Evolutionary conservation across 2,888 invertebrate genomes (phyloP), one percentile per base, ranked within the genome.

Genomic region (Imbricaverruca yamaguchii): DNA sequence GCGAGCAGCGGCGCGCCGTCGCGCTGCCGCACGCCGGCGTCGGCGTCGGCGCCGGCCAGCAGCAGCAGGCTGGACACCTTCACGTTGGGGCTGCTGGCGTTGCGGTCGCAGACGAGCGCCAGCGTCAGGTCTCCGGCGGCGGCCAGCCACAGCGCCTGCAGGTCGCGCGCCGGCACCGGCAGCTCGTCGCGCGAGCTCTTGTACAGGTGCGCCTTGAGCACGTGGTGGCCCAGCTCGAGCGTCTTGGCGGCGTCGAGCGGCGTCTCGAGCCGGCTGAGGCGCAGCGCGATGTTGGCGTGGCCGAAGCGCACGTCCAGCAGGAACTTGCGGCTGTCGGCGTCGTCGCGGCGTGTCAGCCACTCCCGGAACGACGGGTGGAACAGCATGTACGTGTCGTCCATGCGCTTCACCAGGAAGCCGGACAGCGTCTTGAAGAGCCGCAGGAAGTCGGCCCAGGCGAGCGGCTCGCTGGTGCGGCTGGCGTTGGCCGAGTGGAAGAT

Each of bases 301-400:
- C 98, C 98, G 69, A 93, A 90, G 85, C 90, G 91, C 82, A 95
- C 89, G 89, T 98, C 97, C 87, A 96, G 96, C n/a, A 97, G 89
- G 87, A 97, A 98, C 88, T 97, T 97, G 0, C 92, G 90, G 83
- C 93, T 94, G 86, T 97, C 96, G 55, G 82, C 81, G 59, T 87
- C 87, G 57, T 88, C 84, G 78, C 97, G 90, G 65, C 95, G 89
- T 84, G 95, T 92, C 83, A 98, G 89, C 98, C 98, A 98, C 89
- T 98, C 98, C 90, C 98, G 93, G 89, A 98, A 96, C 8, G 97
- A 96, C 0, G 97, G 96, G 87, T 98, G 98, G 88, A 97, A 97
- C 88, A 97, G 96, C 95, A 97, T 96, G 88, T 94, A 96, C 0
- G 96, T 96, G 87, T 94, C 94, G 88, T 97, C 97, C 85, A 94